Evolutionary conservation across 2,888 invertebrate species (phyloP).

Genomic region (Sepioteuthis lessoniana): DNA sequence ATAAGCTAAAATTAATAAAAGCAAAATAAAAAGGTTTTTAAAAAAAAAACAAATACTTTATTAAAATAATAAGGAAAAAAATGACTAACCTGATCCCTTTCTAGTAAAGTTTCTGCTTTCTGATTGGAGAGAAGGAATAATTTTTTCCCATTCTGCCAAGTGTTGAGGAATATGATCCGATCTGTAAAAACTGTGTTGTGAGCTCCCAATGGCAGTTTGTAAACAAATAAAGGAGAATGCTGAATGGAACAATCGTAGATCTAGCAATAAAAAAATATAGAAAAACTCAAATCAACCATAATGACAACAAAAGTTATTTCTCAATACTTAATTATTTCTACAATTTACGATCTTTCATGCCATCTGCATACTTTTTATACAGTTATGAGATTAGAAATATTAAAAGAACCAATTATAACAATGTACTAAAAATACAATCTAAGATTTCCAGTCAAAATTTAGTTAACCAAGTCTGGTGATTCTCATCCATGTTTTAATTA

Average conservation of each 20-base stretch:
- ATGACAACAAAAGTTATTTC: no score
- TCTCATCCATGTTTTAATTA: no score
- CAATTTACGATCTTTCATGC: no score
- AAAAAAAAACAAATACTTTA: no score
- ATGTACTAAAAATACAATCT: no score
- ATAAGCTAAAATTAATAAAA: neutral
- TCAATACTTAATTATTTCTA: neutral
- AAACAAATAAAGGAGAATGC: slow-evolving; percentile 81
- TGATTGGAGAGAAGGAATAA: slow-evolving; percentile 79
- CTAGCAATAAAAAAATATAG: slow-evolving; percentile 75
- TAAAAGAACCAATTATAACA: no score
- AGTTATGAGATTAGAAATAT: no score
- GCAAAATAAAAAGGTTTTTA: neutral
- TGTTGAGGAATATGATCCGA: slow-evolving; percentile 80
- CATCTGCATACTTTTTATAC: no score
- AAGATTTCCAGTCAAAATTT: no score
- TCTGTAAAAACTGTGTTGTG: slow-evolving; percentile 81
- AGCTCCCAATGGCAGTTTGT: slow-evolving; percentile 81
- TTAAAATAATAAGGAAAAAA: neutral
- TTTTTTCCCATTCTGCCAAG: slow-evolving; percentile 69
- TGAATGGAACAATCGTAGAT: slow-evolving; percentile 82
- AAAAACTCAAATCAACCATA: neutral
- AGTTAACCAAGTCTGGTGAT: no score
- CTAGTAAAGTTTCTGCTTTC: slow-evolving; percentile 77
- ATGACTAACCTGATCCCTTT: slow-evolving; percentile 57